Base-by-base conservation (phyloP, 2,113 vertebrate genomes). In the Pollimyrus isidori region DNA sequence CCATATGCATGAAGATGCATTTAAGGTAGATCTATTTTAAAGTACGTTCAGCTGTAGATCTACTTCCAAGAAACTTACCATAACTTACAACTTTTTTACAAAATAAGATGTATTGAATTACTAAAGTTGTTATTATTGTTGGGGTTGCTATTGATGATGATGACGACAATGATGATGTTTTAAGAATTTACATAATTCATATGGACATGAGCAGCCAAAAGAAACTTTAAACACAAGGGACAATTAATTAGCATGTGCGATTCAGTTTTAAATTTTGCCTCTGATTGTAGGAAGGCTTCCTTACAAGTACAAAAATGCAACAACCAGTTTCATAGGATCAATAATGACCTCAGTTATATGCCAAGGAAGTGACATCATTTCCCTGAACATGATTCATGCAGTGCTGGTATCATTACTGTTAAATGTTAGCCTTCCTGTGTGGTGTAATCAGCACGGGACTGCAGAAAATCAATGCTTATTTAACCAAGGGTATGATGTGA, bases 401-500 rank as follows among this genome's bases (percentile, higher is more conserved):
- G 11, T 56, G 39, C 19, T 80, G 45, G 19, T 58, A 21, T 49
- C 19, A 26, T 56, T 46, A 15, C 53, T 30, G 39, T 58, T 86
- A 87, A 42, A 23, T 42, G 49, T 46, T 42, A 49, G 15, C 35
- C 15, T 42, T 21, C 42, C 52, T 42, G 62, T 46, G 89, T 88
- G 50, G 48, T 13, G 83, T 86, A 62, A 88, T 58, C 86, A 58
- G 56, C 52, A 82, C 10, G n/a, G 50, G 65, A 76, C 85, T 30
- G 46, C 45, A 21, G 53, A 90, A 90, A 90, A 90, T 90, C 89
- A 88, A 90, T 90, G 89, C 89, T 88, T 88, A 88, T 90, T 88
- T 90, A 82, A 62, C 19, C 49, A 58, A 19, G 15, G n/a, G 46
- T 65, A 83, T 90, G 76, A 90, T 90, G 89, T 53, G 26, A 82